Percentiles rank a stretch among this genome's conserved stretches.
phyloP scores from a whole-genome alignment of 2,113 vertebrate genomes.

The Axis porcinus region DNA sequence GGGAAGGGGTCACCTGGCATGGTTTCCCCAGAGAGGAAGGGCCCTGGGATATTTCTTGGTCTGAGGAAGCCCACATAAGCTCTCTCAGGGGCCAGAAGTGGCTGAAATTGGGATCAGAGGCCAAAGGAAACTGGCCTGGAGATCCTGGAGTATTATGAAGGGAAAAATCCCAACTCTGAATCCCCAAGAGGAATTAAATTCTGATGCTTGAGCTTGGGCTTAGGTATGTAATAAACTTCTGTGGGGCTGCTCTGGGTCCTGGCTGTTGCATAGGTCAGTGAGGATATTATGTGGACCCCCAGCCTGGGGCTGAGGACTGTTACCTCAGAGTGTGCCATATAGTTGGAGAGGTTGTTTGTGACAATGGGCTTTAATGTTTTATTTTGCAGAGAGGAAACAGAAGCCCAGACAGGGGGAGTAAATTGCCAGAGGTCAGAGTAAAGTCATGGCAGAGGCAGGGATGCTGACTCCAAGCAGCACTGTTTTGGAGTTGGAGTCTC shows the following conservation, averaged over 20 bases:
- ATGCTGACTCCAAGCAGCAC: neutral
- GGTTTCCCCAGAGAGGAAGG: constrained; percentile 34
- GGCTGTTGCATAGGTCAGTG: neutral
- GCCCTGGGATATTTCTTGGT: constrained; percentile 28
- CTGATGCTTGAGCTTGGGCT: neutral
- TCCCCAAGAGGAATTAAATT: constrained; percentile 19
- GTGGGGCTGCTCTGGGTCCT: neutral
- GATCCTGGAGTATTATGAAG: constrained; percentile 1
- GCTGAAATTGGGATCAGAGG: constrained; percentile 27
- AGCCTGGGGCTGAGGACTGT: neutral
- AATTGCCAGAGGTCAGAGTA: neutral
- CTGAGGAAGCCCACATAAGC: constrained; percentile 15
- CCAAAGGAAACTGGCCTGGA: constrained; percentile 26
- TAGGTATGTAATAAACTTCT: neutral
- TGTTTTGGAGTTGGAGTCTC: neutral
- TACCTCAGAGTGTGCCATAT: neutral
- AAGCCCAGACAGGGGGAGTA: neutral
- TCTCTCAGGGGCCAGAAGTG: constrained; percentile 20
- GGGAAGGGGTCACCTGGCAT: neutral
- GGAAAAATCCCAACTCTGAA: neutral
- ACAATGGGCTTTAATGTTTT: neutral
- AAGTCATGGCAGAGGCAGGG: neutral
- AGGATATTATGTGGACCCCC: neutral
- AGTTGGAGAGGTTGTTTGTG: neutral
- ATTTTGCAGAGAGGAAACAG: constrained; percentile 42